Percentiles rank a stretch among this genome's conserved stretches.
Conservation (phyloP, 2,888 invertebrate species). For the Hirtodrosophila duncani region DNA sequence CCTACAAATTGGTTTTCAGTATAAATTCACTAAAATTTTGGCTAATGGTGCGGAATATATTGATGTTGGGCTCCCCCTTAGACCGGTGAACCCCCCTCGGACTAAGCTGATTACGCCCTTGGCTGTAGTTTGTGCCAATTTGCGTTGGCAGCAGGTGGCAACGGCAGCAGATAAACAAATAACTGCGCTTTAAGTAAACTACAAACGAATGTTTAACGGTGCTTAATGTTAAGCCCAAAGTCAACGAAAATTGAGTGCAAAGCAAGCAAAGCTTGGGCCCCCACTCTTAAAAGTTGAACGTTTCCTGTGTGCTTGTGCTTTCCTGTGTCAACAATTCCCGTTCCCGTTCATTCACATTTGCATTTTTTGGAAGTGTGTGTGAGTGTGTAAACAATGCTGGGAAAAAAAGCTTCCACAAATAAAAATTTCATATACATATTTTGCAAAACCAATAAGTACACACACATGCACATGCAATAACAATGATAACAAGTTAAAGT, state of each 20-base stretch:
- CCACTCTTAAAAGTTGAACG: constrained; percentile 5
- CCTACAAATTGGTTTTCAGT: too few relatives aligned
- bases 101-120: too few relatives aligned
- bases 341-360: constrained; percentile 54
- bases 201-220: constrained; percentile 55
- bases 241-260: constrained; percentile 34
- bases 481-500: constrained; percentile 27
- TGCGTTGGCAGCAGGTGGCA: constrained; percentile 44
- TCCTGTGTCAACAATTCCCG: neutral
- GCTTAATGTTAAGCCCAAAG: too few relatives aligned
- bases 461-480: constrained; percentile 5
- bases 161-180: constrained; percentile 15
- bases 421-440: too few relatives aligned
- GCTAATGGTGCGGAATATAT: too few relatives aligned
- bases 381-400: constrained; percentile 22
- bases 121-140: too few relatives aligned
- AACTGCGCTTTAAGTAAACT: constrained; percentile 32
- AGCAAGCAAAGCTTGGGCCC: constrained; percentile 28
- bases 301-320: constrained; percentile 1
- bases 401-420: constrained; percentile 8
- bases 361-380: constrained; percentile 23
- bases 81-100: too few relatives aligned
- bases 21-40: too few relatives aligned
- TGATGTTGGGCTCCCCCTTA: too few relatives aligned
- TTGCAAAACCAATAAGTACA: constrained; percentile 16